Conservation (phyloP, 2,888 invertebrate species). For the Slavum lentiscoides region DNA sequence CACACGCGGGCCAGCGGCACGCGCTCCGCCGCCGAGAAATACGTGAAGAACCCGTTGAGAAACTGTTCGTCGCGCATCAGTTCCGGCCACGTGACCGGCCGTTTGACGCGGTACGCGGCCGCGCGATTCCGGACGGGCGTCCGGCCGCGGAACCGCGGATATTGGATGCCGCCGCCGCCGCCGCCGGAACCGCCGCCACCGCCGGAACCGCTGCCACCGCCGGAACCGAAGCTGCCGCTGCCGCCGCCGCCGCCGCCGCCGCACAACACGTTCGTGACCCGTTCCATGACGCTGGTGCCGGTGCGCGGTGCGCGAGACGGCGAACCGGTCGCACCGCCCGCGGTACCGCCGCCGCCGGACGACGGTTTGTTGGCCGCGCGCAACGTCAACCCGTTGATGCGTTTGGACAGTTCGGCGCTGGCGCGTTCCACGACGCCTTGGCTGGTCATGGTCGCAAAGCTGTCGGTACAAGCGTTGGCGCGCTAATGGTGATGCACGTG, state of each 20-base stretch:
- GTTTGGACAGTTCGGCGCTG: conserved; percentile 84
- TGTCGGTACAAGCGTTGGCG: no score
- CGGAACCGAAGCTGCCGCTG: conserved; percentile 30
- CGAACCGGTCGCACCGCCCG: conserved; percentile 64
- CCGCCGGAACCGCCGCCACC: conserved; percentile 41
- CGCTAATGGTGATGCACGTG: no score
- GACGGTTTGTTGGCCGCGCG: conserved; percentile 65
- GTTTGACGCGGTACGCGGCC: conserved; percentile 51
- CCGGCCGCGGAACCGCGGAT: conserved; percentile 63
- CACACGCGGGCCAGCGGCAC: conserved; percentile 80
- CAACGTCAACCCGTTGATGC: conserved; percentile 81
- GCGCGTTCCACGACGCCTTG: conserved; percentile 90
- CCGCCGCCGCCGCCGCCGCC: conserved; percentile 66
- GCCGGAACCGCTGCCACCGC: conserved; percentile 62
- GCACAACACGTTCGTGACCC: conserved; percentile 84
- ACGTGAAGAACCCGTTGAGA: conserved; percentile 80
- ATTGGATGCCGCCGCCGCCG: conserved; percentile 57
- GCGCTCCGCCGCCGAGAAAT: conserved; percentile 78
- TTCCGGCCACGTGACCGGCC: conserved; percentile 59
- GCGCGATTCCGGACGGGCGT: conserved; percentile 51
- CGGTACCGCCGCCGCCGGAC: conserved; percentile 60
- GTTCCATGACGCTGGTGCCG: conserved; percentile 78
- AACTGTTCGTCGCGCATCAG: conserved; percentile 83
- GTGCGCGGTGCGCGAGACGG: conserved; percentile 61
- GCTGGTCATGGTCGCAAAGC: conserved; percentile 74